These are phyloP conservation scores for Podarcis lilfordi DNA, from an alignment of 2,797 vertebrate genomes.

Conservation along the genomic window DNA sequence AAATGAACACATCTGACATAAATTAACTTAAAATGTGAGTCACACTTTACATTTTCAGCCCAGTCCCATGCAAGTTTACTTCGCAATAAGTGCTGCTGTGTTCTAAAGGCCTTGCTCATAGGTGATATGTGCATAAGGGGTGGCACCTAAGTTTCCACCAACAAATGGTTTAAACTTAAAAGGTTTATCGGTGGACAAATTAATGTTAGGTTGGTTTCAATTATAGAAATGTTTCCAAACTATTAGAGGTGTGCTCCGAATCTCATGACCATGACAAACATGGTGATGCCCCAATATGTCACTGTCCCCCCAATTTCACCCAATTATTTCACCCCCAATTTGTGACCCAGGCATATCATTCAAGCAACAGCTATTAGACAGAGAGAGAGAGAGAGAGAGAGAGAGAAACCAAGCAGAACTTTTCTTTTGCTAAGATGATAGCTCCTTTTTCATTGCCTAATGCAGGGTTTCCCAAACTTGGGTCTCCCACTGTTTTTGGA, in stretches of 20 bases:
- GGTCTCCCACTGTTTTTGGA: too few relatives aligned
- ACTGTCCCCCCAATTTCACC: too few relatives aligned
- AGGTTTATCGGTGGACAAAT: background rate
- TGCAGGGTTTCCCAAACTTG: background rate
- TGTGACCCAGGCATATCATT: too few relatives aligned
- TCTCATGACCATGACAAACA: too few relatives aligned
- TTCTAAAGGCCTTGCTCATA: background rate
- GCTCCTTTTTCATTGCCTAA: conserved; percentile 1
- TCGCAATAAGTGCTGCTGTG: background rate
- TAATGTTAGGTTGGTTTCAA: background rate
- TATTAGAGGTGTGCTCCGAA: background rate
- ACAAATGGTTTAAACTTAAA: background rate
- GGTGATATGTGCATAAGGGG: background rate
- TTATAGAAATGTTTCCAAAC: background rate
- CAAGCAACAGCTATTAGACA: background rate
- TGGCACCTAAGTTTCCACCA: background rate
- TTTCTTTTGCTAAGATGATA: background rate
- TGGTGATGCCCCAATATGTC: too few relatives aligned
- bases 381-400: background rate
- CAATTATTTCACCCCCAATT: background rate
- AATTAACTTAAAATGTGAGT: conserved; percentile 5
- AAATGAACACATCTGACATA: background rate
- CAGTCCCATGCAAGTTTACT: background rate
- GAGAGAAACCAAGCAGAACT: background rate
- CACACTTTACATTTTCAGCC: background rate